Evolutionary conservation across 2,113 vertebrate genomes (phyloP).

Genomic region (Labrus mixtus): DNA sequence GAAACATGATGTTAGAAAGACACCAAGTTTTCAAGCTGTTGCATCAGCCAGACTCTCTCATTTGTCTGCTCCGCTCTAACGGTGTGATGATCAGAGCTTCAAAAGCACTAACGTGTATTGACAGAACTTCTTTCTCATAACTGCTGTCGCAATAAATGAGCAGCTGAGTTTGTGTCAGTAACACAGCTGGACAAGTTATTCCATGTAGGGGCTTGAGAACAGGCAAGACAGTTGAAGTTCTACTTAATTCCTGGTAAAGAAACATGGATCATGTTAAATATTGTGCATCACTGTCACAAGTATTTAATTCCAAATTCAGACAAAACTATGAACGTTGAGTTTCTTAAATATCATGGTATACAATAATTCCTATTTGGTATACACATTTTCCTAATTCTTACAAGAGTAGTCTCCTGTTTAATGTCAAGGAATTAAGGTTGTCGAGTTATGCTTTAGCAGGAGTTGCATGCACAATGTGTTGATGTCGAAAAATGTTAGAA

Average conservation of each 20-base stretch:
- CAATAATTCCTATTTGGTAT: background rate
- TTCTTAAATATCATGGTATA: background rate
- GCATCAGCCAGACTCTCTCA: slow-evolving; percentile 70
- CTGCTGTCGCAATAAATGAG: slow-evolving; percentile 46
- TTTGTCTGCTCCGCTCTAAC: slow-evolving; percentile 66
- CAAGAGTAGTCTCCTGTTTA: no score
- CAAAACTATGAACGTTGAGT: background rate
- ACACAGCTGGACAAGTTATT: slow-evolving; percentile 40
- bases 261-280: background rate
- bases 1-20: slow-evolving; percentile 60
- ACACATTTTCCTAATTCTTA: background rate
- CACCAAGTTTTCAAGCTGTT: slow-evolving; percentile 73
- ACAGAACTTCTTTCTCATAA: slow-evolving; percentile 51
- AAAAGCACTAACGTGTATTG: slow-evolving; percentile 65
- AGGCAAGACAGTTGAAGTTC: background rate
- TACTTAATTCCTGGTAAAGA: background rate
- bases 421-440: background rate
- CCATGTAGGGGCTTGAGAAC: slow-evolving; percentile 5
- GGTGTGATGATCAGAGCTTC: slow-evolving; percentile 66
- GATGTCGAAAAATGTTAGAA: background rate
- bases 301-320: background rate
- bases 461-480: background rate
- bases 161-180: slow-evolving; percentile 33
- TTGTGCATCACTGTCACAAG: background rate
- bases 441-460: background rate